Evolutionary conservation across 2,888 invertebrate species (phyloP), one percentile per base, ranked within the genome.

Genomic region (Acanthosoma haemorrhoidale): DNA sequence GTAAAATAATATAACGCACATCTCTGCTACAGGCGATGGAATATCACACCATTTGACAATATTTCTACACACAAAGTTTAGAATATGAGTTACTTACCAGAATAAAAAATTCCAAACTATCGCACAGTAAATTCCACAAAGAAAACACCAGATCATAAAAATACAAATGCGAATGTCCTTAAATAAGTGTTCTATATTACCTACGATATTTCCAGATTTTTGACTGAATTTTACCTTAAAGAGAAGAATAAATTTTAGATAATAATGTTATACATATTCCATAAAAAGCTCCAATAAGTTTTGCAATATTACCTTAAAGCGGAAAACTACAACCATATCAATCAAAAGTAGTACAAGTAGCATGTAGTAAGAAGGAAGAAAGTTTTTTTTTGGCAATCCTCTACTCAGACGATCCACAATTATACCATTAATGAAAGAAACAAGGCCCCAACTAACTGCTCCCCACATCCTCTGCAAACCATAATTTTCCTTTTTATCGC

Each of bases 401-500:
- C 83, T 81, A 69, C 91, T 92, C 76, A 88, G 84, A 29, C 82
- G 76, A 77, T 94, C 94, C 15, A 93, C 89, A 1, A 94, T 81
- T n/a, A 87, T 82, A 0, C 94, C 94, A 1, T 90, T 84, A 18
- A 91, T 77, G 31, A 92, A 82, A 0, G 91, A 88, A 76, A 92
- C 86, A 64, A 89, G 79, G 18, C 94, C 94, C 87, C 91, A 93
- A 0, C 94, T 95, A 2, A 94, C 83, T 0, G 94, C 90, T 0
- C 96, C 94, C 87, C 90, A 96, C 73, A 94, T 81, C 51, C 94
- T 84, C 79, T 96, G 95, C 75, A 88, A 86, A 0, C 96, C 96
- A 79, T 92, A 96, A 29, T 86, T 83, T 61, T 88, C 85, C n/a
- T 87, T 85, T 68, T 86, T 84, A 4, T 88, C 86, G 58, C 89